A percentile compares a stretch with the other conserved stretches of the same genome.
phyloP scores from a whole-genome alignment of 2,888 invertebrate genomes.

The Eilema sororculum region DNA sequence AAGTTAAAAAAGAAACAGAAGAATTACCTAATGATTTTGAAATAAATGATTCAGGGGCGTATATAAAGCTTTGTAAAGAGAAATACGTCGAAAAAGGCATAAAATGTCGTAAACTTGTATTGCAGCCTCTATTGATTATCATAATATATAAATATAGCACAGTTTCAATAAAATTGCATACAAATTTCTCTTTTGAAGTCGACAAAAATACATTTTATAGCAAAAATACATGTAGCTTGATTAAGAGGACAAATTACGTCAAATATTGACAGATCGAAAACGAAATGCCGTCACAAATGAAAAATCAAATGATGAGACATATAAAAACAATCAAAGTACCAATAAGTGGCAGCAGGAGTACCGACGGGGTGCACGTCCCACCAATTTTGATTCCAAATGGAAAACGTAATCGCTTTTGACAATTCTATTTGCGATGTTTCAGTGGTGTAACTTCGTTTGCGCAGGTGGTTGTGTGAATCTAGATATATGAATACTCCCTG shows the following conservation, averaged over 20 bases:
- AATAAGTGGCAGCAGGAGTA: constrained; percentile 61
- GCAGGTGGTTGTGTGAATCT: constrained; percentile 61
- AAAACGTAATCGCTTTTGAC: constrained; percentile 82
- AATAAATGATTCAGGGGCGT: no score
- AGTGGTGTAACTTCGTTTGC: constrained; percentile 71
- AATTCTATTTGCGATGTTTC: constrained; percentile 75
- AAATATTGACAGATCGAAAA: neutral
- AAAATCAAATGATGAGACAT: constrained; percentile 56
- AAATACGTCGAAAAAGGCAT: neutral
- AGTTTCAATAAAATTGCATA: neutral
- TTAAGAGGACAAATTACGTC: neutral
- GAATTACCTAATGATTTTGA: neutral
- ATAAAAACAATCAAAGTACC: constrained; percentile 68
- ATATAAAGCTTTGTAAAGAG: neutral
- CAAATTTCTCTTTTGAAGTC: neutral
- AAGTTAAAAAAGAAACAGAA: neutral
- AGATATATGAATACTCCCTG: constrained; percentile 6
- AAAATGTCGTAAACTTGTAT: neutral
- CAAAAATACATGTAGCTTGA: no score
- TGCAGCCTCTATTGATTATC: neutral
- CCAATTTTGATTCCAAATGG: constrained; percentile 81
- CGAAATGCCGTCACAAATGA: constrained; percentile 33
- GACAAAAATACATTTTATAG: neutral
- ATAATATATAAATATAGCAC: neutral
- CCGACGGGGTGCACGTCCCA: constrained; percentile 63